phyloP scores from a whole-genome alignment of 2,888 invertebrate species.

The Cremastinae sp. region DNA sequence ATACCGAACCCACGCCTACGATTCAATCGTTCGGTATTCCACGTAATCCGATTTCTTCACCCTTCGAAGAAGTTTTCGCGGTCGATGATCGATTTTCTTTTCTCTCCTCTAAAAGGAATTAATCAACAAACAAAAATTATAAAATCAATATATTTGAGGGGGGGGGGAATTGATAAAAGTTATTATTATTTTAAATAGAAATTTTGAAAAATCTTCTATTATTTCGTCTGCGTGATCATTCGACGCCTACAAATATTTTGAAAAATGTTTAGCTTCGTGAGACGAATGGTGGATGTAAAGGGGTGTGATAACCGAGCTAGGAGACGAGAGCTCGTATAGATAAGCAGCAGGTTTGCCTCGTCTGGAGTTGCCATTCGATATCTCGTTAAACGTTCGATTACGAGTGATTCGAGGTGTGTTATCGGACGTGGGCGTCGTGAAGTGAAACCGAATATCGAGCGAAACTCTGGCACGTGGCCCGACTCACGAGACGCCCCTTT shows the following conservation, averaged over 20 bases:
- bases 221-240: no score
- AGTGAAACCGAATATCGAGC: constrained; percentile 67
- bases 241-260: no score
- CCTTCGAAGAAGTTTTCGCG: constrained; percentile 22
- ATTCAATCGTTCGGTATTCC: constrained; percentile 41
- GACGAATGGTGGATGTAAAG: constrained; percentile 15
- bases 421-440: constrained; percentile 73
- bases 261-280: neutral
- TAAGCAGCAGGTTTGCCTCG: constrained; percentile 27
- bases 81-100: constrained; percentile 36
- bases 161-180: no score
- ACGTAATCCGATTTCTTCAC: constrained; percentile 49
- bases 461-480: constrained; percentile 75
- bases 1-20: constrained; percentile 10
- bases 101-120: neutral
- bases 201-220: no score
- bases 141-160: no score
- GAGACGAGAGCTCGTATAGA: constrained; percentile 40
- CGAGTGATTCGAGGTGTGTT: constrained; percentile 58
- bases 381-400: constrained; percentile 68
- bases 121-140: no score
- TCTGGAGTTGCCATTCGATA: constrained; percentile 59
- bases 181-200: no score
- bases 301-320: constrained; percentile 22
- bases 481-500: constrained; percentile 74